These are phyloP conservation scores for Sus cebifrons DNA, from an alignment of 2,797 vertebrate species.

Conservation along the genomic window DNA sequence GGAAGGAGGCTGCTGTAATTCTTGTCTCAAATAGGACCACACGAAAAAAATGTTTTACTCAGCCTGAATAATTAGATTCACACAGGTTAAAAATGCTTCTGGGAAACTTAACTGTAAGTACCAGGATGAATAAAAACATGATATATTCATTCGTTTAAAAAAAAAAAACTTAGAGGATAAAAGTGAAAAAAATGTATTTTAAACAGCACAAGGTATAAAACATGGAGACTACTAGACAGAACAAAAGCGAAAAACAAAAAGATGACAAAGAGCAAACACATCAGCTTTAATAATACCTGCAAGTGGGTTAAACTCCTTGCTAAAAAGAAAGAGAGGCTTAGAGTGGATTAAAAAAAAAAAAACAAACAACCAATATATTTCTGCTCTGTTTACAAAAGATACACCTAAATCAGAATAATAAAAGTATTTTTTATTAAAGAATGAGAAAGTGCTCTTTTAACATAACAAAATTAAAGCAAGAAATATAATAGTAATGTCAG, in stretches of 20 bases:
- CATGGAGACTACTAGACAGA: conserved; percentile 35
- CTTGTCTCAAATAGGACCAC: background rate
- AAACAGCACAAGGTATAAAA: conserved; percentile 54
- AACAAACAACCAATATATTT: background rate
- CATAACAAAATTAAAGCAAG: conserved; percentile 61
- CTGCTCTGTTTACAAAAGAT: conserved; percentile 55
- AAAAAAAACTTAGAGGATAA: conserved; percentile 52
- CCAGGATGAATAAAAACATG: conserved; percentile 58
- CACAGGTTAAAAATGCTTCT: background rate
- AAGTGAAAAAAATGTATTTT: conserved; percentile 66
- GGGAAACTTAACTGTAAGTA: conserved; percentile 43
- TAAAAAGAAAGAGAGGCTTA: background rate
- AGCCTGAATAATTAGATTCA: conserved; percentile 47
- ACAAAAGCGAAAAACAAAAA: conserved; percentile 59
- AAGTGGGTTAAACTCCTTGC: background rate
- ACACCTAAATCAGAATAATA: conserved; percentile 17
- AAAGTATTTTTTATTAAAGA: background rate
- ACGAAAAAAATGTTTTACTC: background rate
- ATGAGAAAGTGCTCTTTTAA: background rate
- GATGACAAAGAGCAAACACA: conserved; percentile 35
- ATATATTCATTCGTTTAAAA: conserved; percentile 39
- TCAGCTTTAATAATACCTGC: conserved; percentile 35
- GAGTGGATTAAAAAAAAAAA: background rate
- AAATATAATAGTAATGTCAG: conserved; percentile 56
- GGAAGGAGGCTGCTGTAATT: background rate